Evolutionary conservation across 2,113 vertebrate genomes (phyloP).

Genomic region (Ifrita kowaldi): DNA sequence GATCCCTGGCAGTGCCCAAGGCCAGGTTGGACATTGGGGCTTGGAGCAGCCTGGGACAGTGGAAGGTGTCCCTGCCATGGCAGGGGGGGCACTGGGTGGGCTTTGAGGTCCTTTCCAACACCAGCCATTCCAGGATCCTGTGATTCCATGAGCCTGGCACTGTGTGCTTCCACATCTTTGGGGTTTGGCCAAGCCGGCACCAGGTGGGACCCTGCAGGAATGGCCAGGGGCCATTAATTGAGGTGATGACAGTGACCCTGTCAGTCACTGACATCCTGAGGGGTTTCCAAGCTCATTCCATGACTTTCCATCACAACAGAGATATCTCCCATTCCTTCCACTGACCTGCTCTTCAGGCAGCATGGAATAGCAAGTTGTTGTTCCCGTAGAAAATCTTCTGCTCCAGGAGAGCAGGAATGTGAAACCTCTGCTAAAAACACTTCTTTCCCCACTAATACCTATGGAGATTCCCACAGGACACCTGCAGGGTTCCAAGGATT

Average conservation of each 20-base stretch:
- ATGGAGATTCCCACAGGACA: not conserved
- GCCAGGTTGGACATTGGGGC: not conserved
- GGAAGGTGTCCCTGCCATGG: not conserved
- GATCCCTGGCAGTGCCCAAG: not conserved
- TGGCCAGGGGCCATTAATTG: not conserved
- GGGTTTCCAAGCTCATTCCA: not conserved
- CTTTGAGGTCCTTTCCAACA: fast-evolving
- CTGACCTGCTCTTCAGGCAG: not conserved
- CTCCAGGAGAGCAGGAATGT: not conserved
- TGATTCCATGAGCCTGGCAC: not conserved
- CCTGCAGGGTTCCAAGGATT: not conserved
- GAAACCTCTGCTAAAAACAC: not conserved
- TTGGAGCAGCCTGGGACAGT: not conserved
- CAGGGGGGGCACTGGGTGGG: fast-evolving
- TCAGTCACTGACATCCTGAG: not conserved
- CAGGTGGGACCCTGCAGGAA: not conserved
- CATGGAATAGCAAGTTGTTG: not conserved
- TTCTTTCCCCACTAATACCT: not conserved
- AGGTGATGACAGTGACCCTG: not conserved
- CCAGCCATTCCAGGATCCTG: not conserved
- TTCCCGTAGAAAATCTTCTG: not conserved
- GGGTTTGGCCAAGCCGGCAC: not conserved
- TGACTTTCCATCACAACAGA: not conserved
- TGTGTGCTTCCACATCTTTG: not conserved
- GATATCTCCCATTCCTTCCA: not conserved